These are phyloP conservation scores for Protodeltote pygarga DNA, from an alignment of 2,888 invertebrate genomes.

Conservation along the genomic window DNA sequence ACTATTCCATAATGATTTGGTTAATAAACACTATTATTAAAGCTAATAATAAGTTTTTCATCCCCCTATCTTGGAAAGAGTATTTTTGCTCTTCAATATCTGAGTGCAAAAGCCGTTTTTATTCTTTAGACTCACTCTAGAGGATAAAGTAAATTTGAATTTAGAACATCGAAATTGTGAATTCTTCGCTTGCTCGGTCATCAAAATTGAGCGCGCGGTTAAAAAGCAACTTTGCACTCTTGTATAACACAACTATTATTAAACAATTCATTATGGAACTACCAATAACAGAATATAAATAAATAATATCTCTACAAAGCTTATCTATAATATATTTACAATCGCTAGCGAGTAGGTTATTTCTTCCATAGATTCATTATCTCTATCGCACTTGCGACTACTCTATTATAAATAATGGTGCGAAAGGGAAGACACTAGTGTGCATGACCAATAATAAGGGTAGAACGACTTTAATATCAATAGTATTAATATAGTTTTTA, in stretches of 20 bases:
- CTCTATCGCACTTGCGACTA: constrained; percentile 29
- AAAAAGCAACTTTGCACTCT: too few species aligned
- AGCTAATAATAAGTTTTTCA: too few species aligned
- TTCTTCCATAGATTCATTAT: constrained; percentile 32
- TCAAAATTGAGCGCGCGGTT: too few species aligned
- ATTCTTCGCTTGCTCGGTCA: too few species aligned
- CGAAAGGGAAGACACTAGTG: constrained; percentile 10
- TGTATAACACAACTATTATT: too few species aligned
- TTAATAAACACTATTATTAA: too few species aligned
- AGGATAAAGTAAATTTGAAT: too few species aligned
- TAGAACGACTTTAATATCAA: constrained; percentile 1
- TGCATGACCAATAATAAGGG: constrained; percentile 32
- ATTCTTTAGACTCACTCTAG: too few species aligned
- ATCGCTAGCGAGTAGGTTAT: constrained; percentile 17
- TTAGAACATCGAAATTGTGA: too few species aligned
- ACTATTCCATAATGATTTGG: background rate
- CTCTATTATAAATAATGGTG: constrained; percentile 22
- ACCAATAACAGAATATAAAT: background rate
- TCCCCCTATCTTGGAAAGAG: too few species aligned
- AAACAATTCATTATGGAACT: background rate
- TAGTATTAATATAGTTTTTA: background rate
- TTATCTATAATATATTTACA: constrained; percentile 27
- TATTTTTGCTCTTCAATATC: too few species aligned
- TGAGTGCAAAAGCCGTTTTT: too few species aligned
- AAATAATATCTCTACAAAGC: background rate